Base-by-base conservation (phyloP, 2,797 vertebrate genomes). In the Emys orbicularis region DNA sequence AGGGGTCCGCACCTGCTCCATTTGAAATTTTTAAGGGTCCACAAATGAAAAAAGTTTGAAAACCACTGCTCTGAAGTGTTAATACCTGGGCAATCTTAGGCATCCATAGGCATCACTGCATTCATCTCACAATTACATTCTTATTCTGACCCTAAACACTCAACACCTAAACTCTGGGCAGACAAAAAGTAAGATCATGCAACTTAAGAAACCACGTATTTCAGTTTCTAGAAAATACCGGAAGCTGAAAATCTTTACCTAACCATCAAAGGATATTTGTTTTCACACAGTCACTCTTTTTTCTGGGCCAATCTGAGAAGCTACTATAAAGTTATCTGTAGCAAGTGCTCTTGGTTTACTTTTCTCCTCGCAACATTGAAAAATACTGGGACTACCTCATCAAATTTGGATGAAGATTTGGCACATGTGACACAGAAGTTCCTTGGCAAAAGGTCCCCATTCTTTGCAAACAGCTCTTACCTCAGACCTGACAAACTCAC, bases 201-300 rank as follows among this genome's bases (percentile, higher is more conserved):
- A 93, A 86, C 79, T 4, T 19, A 80, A 52, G 88, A 83, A 84
- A 5, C 77, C 47, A 15, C 49, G 23, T 44, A 4, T 89, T 91
- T 87, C 79, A 34, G 25, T 54, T 84, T 94, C 52, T 74, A 65
- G 41, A 50, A 50, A 85, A 95, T 83, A 85, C 72, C 93, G 94
- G 83, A 90, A 91, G 87, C 11, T 19, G 44, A 90, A 50, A 93
- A 37, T 34, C 76, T n/a, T 29, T 54, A 83, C 12, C 56, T 80
- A 34, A 91, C 56, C 68, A 90, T 84, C 82, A 83, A 76, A 86
- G 92, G 47, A 44, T 81, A 91, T 90, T 41, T 19, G 12, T 89
- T 65, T 80, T 82, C 50, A 91, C 83, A 91, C 72, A 85, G 91
- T 83, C 74, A 74, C 57, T 85, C 77, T 83, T 57, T 57, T 68